Base-by-base conservation (phyloP, 2,797 vertebrate species). In the Silurus aristotelis region DNA sequence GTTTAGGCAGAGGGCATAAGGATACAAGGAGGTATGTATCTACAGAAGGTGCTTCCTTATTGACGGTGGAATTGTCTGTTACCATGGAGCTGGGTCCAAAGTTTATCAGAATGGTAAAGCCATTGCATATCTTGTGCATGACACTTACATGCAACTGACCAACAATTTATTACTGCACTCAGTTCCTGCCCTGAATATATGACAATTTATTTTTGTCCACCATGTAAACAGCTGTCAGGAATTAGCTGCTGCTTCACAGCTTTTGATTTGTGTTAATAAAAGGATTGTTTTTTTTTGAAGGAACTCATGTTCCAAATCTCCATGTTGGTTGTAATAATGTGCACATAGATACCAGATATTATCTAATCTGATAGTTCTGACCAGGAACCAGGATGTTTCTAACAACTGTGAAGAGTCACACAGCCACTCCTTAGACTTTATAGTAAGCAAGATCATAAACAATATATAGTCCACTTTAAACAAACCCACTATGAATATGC, bases 71-170 rank as follows among this genome's bases (percentile, higher is more conserved):
- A 83, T 25, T 73, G 76, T 61, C 9, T n/a, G 70, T 84, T 83
- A 83, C 81, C 52, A 86, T 83, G 67, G 71, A 31, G 56, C 0
- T 83, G 56, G 88, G 93, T 94, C 92, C 93, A 93, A 94, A 94
- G 93, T 88, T 61, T 56, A n/a, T 61, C 20, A 68, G 55, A 67
- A 77, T 90, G 83, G 83, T 60, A 55, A 91, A 72, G 48, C 5
- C 43, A 68, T 61, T 22, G 55, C 2, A 63, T 55, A 84, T 87
- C 86, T 79, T 82, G n/a, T 79, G 9, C 46, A 17, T 56, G 6
- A 46, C 71, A 38, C 83, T 80, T 73, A 70, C 14, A 67, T 38
- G 58, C 13, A 58, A 22, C 31, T 71, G 43, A 80, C 56, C 64
- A 83, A 67, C 27, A 72, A 52, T 78, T 75, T 81, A 83, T 71